Evolutionary conservation across 92 coral and sea anemone genomes (phyloP).

Genomic region (Isaurus tuberculatus): DNA sequence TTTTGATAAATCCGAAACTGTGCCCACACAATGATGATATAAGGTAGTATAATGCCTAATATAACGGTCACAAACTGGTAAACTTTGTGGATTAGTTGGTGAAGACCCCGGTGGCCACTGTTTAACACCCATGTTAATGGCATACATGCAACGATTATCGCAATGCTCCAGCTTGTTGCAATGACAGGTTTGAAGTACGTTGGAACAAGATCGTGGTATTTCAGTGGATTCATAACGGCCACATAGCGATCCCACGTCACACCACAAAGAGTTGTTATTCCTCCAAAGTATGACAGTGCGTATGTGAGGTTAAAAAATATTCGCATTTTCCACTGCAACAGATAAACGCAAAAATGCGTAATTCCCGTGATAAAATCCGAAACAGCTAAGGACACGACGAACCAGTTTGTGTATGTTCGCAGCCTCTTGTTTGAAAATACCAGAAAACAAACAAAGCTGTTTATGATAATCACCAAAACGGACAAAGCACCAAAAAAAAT

Average conservation of each 20-base stretch:
- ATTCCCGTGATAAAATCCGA: constrained; percentile 36
- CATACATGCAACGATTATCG: constrained; percentile 13
- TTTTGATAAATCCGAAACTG: constrained; percentile 37
- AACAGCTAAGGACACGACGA: constrained; percentile 33
- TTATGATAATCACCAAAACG: constrained; percentile 12
- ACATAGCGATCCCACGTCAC: constrained; percentile 45
- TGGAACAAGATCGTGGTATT: constrained; percentile 34
- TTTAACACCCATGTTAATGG: constrained; percentile 30
- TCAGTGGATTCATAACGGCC: constrained; percentile 31
- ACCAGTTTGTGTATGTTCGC: constrained; percentile 30
- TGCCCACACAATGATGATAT: constrained; percentile 36
- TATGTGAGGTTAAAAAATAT: constrained; percentile 40
- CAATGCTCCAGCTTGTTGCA: constrained; percentile 33
- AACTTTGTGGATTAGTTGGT: constrained; percentile 29
- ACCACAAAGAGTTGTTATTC: constrained; percentile 42
- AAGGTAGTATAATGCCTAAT: constrained; percentile 18
- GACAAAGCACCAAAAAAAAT: constrained; percentile 35
- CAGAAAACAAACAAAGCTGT: constrained; percentile 30
- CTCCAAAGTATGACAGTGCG: constrained; percentile 41
- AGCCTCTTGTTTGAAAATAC: constrained; percentile 34
- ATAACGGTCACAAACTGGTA: constrained; percentile 27
- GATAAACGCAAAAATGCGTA: constrained; percentile 34
- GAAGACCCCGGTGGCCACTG: background rate
- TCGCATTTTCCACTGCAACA: constrained; percentile 9
- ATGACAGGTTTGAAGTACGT: constrained; percentile 34